A percentile compares a stretch with the other conserved stretches of the same genome.
Evolutionary conservation across 2,113 vertebrate genomes (phyloP).

Genomic region (Microtus ochrogaster): DNA sequence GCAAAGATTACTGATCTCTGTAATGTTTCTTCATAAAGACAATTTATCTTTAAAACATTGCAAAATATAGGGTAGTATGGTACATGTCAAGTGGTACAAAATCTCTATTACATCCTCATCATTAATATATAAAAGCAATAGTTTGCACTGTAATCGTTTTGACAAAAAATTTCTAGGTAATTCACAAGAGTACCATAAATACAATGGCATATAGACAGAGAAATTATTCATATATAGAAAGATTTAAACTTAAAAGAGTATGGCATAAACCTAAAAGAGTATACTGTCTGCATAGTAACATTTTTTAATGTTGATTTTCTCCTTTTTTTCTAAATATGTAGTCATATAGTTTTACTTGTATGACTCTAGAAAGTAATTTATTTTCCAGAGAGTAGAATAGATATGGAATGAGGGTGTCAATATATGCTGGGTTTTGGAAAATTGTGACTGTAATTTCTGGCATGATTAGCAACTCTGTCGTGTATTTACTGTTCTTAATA

Average conservation of each 20-base stretch:
- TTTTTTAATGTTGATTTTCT: not conserved
- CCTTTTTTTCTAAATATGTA: not conserved
- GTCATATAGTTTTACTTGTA: not conserved
- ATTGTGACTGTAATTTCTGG: not conserved
- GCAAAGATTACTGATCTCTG: not conserved
- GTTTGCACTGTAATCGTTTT: not conserved
- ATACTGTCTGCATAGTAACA: not conserved
- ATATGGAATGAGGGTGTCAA: not conserved
- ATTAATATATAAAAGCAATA: not conserved
- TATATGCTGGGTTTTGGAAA: not conserved
- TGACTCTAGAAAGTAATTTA: not conserved
- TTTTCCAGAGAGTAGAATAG: not conserved
- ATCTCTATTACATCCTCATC: not conserved
- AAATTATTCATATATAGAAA: not conserved
- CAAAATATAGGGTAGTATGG: not conserved
- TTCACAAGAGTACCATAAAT: accelerated
- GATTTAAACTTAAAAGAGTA: not conserved
- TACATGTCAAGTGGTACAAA: not conserved
- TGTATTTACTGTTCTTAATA: not conserved
- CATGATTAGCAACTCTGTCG: not conserved
- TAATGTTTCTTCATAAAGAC: not conserved
- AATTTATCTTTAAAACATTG: not conserved
- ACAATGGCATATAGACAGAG: not conserved
- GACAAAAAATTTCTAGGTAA: not conserved
- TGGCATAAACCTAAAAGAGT: not conserved